Evolutionary conservation across 2,888 invertebrate genomes (phyloP), one percentile per base, ranked within the genome.

Genomic region (Yponomeuta plumbellus): DNA sequence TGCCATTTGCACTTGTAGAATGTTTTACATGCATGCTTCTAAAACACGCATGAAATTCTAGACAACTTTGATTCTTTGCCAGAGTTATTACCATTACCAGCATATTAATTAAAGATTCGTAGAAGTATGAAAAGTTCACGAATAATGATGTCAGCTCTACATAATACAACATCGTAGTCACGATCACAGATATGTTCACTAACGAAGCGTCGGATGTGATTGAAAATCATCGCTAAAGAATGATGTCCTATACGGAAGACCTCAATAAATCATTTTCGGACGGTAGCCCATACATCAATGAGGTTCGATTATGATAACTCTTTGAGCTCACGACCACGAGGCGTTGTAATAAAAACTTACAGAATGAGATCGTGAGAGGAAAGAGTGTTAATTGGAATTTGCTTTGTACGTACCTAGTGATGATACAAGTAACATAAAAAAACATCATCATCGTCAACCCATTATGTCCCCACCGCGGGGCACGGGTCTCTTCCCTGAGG

Each of bases 191-290:
- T 85, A 85, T 75, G 76, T 70, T 71, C 78, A 81, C 87, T 91
- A 91, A 91, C 90, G 90, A 91, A 90, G 83, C 89, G 80, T 87
- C 88, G 83, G 83, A 86, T 89, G 83, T 90, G 90, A 90, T 91
- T 90, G 90, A 88, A 89, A 91, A 89, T 90, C 89, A 89, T 88
- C 86, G 83, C 79, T 78, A 80, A 86, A 87, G 81, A 85, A 88
- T 84, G 84, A 82, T 90, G 89, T 91, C 88, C 86, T 88, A 88
- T 82, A 84, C 90, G 87, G 89, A 88, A 90, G 88, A 64, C 85
- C 79, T 84, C 83, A 86, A 91, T 91, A 85, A 90, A 91, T 90
- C 90, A 90, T 84, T 73, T 72, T 69, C 72, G 72, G 86, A 88
- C 90, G 83, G 90, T 85, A 86, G 87, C 86, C 76, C 82, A 88